phyloP scores from a whole-genome alignment of 2,113 vertebrate species.

The Pseudopipra pipra region DNA sequence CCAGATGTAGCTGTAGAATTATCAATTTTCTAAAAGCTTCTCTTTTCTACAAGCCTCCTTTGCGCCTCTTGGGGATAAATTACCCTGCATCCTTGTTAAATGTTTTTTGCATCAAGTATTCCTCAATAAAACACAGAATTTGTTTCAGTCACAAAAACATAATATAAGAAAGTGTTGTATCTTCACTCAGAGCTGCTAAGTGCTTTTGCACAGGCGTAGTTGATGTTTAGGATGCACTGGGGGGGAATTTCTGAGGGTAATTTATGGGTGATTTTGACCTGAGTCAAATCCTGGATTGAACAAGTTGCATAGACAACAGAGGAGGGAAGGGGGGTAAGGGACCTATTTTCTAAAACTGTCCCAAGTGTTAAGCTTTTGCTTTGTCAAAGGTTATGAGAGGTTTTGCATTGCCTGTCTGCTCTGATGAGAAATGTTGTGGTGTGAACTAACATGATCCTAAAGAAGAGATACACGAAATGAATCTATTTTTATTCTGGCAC shows the following conservation, averaged over 20 bases:
- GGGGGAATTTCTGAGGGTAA: neutral
- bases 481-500: slow-evolving; percentile 30
- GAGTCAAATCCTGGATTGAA: neutral
- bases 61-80: neutral
- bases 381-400: neutral
- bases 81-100: neutral
- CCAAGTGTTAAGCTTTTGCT: neutral
- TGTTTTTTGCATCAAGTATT: neutral
- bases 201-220: neutral
- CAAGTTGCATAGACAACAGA: neutral
- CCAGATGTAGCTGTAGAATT: neutral
- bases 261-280: neutral
- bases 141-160: neutral
- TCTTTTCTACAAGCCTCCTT: neutral
- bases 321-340: neutral
- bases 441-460: neutral
- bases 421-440: neutral
- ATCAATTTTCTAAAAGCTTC: neutral
- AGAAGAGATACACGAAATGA: neutral
- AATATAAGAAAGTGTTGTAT: neutral
- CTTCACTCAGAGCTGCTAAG: neutral
- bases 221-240: neutral
- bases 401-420: neutral
- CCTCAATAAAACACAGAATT: neutral
- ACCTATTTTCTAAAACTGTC: neutral